Percentiles rank a stretch among this genome's conserved stretches.
phyloP scores from a whole-genome alignment of 2,797 vertebrate genomes.

The Leptatherina wallacei region DNA sequence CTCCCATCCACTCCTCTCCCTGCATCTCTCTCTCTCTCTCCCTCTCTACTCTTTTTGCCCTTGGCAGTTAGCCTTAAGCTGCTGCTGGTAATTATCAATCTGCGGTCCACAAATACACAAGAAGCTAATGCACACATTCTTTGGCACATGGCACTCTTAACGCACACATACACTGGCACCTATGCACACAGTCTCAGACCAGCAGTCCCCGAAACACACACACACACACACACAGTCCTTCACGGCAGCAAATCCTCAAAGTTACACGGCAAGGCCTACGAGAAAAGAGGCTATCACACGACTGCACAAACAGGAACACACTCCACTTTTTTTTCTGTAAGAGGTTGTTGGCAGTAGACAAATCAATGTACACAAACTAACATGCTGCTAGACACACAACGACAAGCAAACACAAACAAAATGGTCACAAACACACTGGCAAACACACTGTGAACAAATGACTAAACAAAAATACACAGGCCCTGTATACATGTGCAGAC shows the following conservation, averaged over 20 bases:
- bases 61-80: slow-evolving; percentile 55
- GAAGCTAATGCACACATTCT: slow-evolving; percentile 43
- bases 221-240: slow-evolving; percentile 41
- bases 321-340: slow-evolving; percentile 54
- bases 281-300: slow-evolving; percentile 60
- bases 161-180: slow-evolving; percentile 4
- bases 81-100: slow-evolving; percentile 71
- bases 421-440: slow-evolving; percentile 25
- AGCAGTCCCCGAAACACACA: not conserved
- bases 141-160: slow-evolving; percentile 12
- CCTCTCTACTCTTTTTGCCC: slow-evolving; percentile 38
- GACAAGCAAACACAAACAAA: slow-evolving; percentile 67
- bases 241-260: slow-evolving; percentile 50
- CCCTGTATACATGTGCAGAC: slow-evolving; percentile 45
- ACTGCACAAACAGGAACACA: slow-evolving; percentile 63
- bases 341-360: slow-evolving; percentile 68
- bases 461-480: slow-evolving; percentile 67
- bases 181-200: not conserved
- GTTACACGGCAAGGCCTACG: slow-evolving; percentile 42
- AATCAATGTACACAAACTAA: slow-evolving; percentile 71
- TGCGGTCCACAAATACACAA: slow-evolving; percentile 55
- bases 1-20: slow-evolving; percentile 35
- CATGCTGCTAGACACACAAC: slow-evolving; percentile 39
- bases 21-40: not conserved
- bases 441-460: slow-evolving; percentile 42